Conservation (phyloP, 2,113 vertebrate species). For the Burhinus oedicnemus region DNA sequence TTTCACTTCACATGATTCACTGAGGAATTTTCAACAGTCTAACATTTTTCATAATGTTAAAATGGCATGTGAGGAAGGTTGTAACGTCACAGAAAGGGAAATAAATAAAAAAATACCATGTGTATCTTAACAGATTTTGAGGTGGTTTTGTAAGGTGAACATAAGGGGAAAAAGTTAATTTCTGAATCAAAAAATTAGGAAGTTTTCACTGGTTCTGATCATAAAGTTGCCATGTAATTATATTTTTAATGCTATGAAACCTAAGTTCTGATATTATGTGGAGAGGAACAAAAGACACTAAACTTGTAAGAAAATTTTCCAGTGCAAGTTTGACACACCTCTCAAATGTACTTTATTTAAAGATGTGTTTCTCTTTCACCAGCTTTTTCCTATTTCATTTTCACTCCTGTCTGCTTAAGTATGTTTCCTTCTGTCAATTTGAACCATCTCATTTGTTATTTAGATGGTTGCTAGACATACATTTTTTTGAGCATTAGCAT, state of each 20-base stretch:
- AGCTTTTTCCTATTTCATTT: neutral
- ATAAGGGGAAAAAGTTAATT: neutral
- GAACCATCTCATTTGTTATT: neutral
- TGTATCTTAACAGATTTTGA: neutral
- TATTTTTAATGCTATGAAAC: neutral
- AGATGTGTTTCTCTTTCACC: neutral
- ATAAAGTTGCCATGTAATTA: neutral
- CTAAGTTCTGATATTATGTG: neutral
- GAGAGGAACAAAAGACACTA: neutral
- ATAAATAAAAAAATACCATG: neutral
- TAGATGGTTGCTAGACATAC: neutral
- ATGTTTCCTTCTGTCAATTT: neutral
- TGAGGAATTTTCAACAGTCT: neutral
- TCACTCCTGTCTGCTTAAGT: neutral
- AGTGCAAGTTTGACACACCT: neutral
- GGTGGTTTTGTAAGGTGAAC: neutral
- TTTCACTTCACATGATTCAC: neutral
- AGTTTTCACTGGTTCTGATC: neutral
- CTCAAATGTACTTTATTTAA: neutral
- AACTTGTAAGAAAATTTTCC: neutral
- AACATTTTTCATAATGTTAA: neutral
- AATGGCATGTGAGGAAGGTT: neutral
- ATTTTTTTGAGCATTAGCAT: neutral
- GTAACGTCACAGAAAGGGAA: neutral
- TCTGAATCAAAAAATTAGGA: neutral